Conservation (phyloP, 2,888 invertebrate species). For the Monopis laevigella region DNA sequence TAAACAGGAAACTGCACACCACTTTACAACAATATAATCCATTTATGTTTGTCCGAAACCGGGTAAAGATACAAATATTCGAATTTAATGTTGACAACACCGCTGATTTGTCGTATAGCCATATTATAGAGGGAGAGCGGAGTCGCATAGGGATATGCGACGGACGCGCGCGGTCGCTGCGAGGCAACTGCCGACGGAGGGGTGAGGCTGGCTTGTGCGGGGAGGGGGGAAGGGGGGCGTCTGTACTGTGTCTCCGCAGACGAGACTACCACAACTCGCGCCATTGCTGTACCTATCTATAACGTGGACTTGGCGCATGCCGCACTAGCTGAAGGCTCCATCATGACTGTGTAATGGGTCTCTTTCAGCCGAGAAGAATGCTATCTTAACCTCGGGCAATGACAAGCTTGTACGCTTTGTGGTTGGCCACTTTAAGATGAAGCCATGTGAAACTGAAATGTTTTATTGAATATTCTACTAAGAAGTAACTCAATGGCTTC, state of each 20-base stretch:
- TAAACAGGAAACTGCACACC: too few relatives aligned
- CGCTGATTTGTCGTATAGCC: conserved; percentile 62
- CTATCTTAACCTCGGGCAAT: background rate
- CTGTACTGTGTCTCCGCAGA: conserved; percentile 43
- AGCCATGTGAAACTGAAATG: too few relatives aligned
- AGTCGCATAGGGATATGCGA: conserved; percentile 58
- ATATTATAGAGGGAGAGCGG: conserved; percentile 52
- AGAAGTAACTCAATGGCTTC: too few relatives aligned
- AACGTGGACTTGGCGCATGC: conserved; percentile 3
- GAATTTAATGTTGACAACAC: conserved; percentile 57
- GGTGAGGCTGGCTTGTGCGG: conserved; percentile 23
- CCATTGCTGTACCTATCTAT: background rate
- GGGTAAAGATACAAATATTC: conserved; percentile 62
- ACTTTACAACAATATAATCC: conserved; percentile 68
- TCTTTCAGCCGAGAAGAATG: conserved; percentile 39
- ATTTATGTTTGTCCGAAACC: conserved; percentile 61
- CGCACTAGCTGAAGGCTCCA: conserved; percentile 26
- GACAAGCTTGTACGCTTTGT: background rate
- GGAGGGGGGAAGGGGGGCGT: conserved; percentile 27
- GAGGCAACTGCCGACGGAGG: conserved; percentile 42
- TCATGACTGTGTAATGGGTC: conserved; percentile 53
- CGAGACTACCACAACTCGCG: background rate
- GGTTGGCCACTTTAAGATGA: too few relatives aligned
- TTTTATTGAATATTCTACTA: too few relatives aligned
- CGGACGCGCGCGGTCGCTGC: conserved; percentile 61